Base-by-base conservation (phyloP, 2,113 vertebrate species). In the Himantopus leucocephalus region DNA sequence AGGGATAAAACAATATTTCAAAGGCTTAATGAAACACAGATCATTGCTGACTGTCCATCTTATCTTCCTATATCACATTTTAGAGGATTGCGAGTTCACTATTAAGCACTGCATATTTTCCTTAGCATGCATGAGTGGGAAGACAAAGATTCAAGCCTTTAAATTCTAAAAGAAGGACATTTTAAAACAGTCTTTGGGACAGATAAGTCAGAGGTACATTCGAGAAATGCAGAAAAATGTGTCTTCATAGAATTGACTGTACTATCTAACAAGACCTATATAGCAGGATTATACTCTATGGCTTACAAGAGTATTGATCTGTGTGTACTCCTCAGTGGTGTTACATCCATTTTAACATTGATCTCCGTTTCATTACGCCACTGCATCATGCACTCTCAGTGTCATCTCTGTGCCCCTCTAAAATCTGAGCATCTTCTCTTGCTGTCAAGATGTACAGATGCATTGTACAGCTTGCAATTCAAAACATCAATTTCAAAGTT, bases 291-390 rank as follows among this genome's bases (percentile, higher is more conserved):
- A 94, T 80, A 92, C 77, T 96, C 88, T 45, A 43, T 43, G 74
- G 75, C 72, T 97, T 97, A 96, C 70, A 96, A 75, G 67, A 55
- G 63, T 97, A 98, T 98, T 92, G 98, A 98, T 97, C 95, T 76
- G 66, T 95, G 50, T 96, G 93, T 79, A 95, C 84, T 95, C 93
- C 86, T 96, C 83, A 63, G 92, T 95, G 94, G 90, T 77, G 85
- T 81, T 91, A 93, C 83, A 92, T 97, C 97, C 91, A 86, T 97
- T 98, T 97, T 89, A 95, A 77, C 92, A 97, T 96, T 95, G 95
- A 97, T 98, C 93, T 96, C 94, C 68, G 43, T 96, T 97, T 98
- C 94, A 92, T 97, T 96, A 96, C 26, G 18, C 60, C 55, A 88
- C 83, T 92, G 89, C 67, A 96, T 94, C 97, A 94, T 96, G 71